phyloP scores from a whole-genome alignment of 2,797 vertebrate genomes.

The Acestrorhynchus altus region DNA sequence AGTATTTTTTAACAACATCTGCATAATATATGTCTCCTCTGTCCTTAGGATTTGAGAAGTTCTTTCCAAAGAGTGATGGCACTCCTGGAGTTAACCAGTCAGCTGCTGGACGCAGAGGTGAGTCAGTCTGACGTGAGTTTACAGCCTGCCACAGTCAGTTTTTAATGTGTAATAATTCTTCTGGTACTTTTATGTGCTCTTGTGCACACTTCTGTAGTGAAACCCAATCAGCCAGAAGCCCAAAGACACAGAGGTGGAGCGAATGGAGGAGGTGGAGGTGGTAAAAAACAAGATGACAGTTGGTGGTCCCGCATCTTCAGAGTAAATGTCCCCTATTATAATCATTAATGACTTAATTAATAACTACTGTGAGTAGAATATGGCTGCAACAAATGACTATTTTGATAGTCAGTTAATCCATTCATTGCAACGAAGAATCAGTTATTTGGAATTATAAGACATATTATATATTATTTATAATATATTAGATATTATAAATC shows the following conservation, averaged over 20 bases:
- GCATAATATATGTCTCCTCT: background rate
- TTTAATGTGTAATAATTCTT: background rate
- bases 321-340: conserved; percentile 61
- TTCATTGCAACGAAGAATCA: too few species aligned
- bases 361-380: background rate
- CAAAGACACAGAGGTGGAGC: conserved; percentile 42
- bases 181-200: background rate
- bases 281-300: conserved; percentile 64
- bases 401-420: too few species aligned
- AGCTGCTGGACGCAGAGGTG: conserved; percentile 55
- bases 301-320: conserved; percentile 81
- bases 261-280: conserved; percentile 54
- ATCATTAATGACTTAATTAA: background rate
- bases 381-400: too few species aligned
- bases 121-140: background rate
- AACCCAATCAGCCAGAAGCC: conserved; percentile 63
- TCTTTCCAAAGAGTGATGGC: conserved; percentile 71
- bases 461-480: too few species aligned
- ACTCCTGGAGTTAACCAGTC: conserved; percentile 56
- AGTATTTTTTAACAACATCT: too few species aligned
- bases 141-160: background rate
- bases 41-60: conserved; percentile 76
- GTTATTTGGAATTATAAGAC: too few species aligned
- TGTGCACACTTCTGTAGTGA: conserved; percentile 59
- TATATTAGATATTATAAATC: too few species aligned